phyloP scores from a whole-genome alignment of 2,888 invertebrate genomes.

The Sinopyrophorus schimmeli region DNA sequence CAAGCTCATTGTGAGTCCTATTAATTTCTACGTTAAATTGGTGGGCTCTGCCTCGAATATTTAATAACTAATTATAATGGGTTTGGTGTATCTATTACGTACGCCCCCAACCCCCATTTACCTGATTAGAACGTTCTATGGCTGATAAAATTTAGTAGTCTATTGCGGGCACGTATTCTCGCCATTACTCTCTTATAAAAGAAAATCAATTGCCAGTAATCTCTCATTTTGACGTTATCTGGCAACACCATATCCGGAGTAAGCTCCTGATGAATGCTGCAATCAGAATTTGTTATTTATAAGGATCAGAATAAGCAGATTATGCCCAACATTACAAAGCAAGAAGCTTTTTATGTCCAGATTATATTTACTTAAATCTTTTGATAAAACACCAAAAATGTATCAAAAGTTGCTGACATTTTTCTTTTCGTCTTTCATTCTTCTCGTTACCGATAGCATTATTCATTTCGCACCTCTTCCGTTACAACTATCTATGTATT shows the following conservation, averaged over 20 bases:
- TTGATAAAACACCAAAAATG: slow-evolving; percentile 21
- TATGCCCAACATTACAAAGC: slow-evolving; percentile 27
- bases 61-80: no score
- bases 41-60: no score
- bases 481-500: no score
- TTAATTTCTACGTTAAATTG: no score
- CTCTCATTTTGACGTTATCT: slow-evolving; percentile 39
- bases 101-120: no score
- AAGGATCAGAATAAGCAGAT: slow-evolving; percentile 35
- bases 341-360: slow-evolving; percentile 24
- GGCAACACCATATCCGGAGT: slow-evolving; percentile 31
- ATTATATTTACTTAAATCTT: slow-evolving; percentile 22
- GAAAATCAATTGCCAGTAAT: slow-evolving; percentile 39
- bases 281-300: slow-evolving; percentile 40
- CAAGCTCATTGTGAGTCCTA: no score
- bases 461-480: no score
- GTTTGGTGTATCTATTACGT: no score
- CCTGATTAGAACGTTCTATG: no score
- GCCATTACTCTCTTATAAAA: slow-evolving; percentile 34
- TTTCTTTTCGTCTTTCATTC: background rate
- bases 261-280: slow-evolving; percentile 37
- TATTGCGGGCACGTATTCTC: slow-evolving; percentile 33
- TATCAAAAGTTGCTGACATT: slow-evolving; percentile 11
- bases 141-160: slow-evolving; percentile 16
- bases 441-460: background rate